phyloP scores from a whole-genome alignment of 2,888 invertebrate genomes.

The Digitonthophagus gazella region DNA sequence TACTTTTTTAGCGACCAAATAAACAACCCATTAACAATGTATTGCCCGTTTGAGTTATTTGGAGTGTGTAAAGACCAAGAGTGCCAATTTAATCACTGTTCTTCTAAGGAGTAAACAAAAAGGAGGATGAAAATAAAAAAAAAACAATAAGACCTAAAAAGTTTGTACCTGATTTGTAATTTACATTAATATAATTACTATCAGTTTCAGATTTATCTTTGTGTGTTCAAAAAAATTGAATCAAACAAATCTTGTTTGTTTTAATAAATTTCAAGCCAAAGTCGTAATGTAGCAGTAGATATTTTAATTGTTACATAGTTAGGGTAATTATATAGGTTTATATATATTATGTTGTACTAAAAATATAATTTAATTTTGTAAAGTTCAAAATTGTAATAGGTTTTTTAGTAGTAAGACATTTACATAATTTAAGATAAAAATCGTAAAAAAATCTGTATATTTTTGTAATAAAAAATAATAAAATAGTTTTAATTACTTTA shows the following conservation, averaged over 20 bases:
- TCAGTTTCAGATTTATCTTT: neutral
- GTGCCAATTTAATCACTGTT: slow-evolving; percentile 45
- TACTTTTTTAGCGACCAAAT: slow-evolving; percentile 34
- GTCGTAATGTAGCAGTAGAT: neutral
- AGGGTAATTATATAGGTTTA: too few species aligned
- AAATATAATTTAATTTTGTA: too few species aligned
- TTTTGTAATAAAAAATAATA: too few species aligned
- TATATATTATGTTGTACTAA: too few species aligned
- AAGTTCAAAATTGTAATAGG: too few species aligned
- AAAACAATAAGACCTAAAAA: too few species aligned
- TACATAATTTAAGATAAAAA: too few species aligned
- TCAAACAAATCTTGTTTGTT: neutral
- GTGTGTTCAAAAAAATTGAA: neutral
- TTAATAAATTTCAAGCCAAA: neutral
- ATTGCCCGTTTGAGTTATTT: slow-evolving; percentile 48
- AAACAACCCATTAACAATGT: slow-evolving; percentile 42
- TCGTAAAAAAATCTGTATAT: too few species aligned
- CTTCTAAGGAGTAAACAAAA: slow-evolving; percentile 23
- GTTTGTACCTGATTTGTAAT: neutral
- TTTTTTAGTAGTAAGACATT: too few species aligned
- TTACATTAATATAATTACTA: neutral
- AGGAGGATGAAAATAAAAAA: slow-evolving; percentile 21
- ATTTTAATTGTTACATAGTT: too few species aligned
- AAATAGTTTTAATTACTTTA: too few species aligned
- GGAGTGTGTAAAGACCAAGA: slow-evolving; percentile 48